These are phyloP conservation scores for Alexandromys fortis DNA, from an alignment of 2,113 vertebrate genomes.

Conservation along the genomic window DNA sequence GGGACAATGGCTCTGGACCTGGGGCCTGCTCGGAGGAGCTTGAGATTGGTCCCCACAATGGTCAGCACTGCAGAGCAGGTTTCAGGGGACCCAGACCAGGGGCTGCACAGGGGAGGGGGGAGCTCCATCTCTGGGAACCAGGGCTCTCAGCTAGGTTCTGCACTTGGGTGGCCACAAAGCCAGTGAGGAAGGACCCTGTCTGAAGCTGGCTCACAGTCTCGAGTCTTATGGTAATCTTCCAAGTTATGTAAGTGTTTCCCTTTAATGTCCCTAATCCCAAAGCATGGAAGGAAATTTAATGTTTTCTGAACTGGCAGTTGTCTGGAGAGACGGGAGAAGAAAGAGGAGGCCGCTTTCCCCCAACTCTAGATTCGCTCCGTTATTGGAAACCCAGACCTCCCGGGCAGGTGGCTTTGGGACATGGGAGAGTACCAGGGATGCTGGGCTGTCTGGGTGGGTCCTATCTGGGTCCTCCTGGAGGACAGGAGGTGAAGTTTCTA, in stretches of 20 bases:
- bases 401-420: background rate
- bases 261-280: background rate
- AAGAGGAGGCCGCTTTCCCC: background rate
- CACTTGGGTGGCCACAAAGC: rapidly evolving
- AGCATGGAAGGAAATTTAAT: slow-evolving; percentile 30
- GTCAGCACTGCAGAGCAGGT: background rate
- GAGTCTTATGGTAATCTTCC: slow-evolving; percentile 29
- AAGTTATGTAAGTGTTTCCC: background rate
- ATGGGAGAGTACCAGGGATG: background rate
- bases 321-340: slow-evolving; percentile 3
- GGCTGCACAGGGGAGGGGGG: rapidly evolving
- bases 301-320: slow-evolving; percentile 39
- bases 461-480: background rate
- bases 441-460: background rate
- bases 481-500: background rate
- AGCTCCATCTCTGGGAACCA: background rate
- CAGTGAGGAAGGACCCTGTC: background rate
- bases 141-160: background rate
- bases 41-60: background rate
- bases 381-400: background rate
- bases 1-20: background rate
- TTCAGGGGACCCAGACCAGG: background rate
- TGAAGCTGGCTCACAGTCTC: background rate
- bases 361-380: background rate
- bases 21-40: background rate